These are phyloP conservation scores for Telenomus remus DNA, from an alignment of 1,140 invertebrate species.

Conservation along the genomic window DNA sequence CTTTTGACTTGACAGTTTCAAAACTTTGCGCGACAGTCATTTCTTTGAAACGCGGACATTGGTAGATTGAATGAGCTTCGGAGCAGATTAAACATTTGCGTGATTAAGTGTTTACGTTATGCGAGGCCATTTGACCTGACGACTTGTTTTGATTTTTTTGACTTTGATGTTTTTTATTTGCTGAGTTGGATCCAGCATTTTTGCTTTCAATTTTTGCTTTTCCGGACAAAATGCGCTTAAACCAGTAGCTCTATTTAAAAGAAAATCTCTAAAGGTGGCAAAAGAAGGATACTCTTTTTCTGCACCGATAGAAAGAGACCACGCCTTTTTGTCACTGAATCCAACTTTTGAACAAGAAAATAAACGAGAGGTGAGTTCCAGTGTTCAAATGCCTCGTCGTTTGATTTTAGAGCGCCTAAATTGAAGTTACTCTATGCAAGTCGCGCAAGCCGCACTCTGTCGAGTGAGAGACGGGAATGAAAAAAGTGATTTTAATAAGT, in stretches of 20 bases:
- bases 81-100: slow-evolving; percentile 5
- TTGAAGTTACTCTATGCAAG: background rate
- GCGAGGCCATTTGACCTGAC: no score
- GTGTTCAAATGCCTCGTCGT: background rate
- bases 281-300: background rate
- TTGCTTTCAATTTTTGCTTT: no score
- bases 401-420: background rate
- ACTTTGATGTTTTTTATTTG: no score
- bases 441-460: background rate
- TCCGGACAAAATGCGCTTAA: background rate
- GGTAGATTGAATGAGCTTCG: background rate
- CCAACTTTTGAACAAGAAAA: slow-evolving; percentile 5
- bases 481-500: background rate
- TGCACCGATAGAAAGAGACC: background rate
- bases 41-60: slow-evolving; percentile 1
- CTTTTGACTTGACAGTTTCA: background rate
- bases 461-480: background rate
- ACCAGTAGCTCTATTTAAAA: background rate
- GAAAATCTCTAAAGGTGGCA: background rate
- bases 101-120: background rate
- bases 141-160: no score
- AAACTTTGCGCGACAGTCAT: background rate
- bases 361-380: slow-evolving; percentile 1
- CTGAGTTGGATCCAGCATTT: no score
- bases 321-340: background rate